Evolutionary conservation across 2,113 vertebrate genomes (phyloP).

Genomic region (Engystomops pustulosus): DNA sequence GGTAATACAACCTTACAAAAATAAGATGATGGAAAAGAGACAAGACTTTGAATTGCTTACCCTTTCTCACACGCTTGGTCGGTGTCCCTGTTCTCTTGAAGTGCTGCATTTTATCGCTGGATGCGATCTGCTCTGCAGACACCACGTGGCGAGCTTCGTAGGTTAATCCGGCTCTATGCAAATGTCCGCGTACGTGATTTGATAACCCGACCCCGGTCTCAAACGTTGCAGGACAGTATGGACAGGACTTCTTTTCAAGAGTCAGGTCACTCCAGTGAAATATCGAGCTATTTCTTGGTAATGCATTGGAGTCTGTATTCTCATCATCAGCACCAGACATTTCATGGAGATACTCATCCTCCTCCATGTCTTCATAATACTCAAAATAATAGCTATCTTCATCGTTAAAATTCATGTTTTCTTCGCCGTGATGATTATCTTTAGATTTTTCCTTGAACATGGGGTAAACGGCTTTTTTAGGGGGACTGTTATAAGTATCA

Average conservation of each 20-base stretch:
- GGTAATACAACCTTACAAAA: too few relatives aligned
- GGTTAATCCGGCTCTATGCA: constrained; percentile 89
- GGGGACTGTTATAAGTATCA: constrained; percentile 76
- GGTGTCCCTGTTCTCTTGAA: constrained; percentile 84
- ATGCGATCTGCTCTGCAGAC: constrained; percentile 90
- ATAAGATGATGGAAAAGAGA: not conserved
- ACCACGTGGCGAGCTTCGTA: constrained; percentile 93
- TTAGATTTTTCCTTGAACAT: constrained; percentile 81
- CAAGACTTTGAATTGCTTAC: constrained; percentile 68
- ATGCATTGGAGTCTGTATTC: constrained; percentile 73
- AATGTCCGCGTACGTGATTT: constrained; percentile 92
- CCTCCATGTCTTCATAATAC: constrained; percentile 81
- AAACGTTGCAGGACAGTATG: constrained; percentile 91
- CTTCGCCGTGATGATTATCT: constrained; percentile 73
- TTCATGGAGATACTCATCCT: constrained; percentile 76
- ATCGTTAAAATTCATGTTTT: constrained; percentile 76
- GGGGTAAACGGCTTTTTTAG: constrained; percentile 77
- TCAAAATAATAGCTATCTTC: constrained; percentile 85
- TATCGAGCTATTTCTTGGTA: constrained; percentile 79
- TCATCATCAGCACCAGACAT: constrained; percentile 79
- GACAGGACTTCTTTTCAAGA: constrained; percentile 86
- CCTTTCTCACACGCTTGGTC: constrained; percentile 85
- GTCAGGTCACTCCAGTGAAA: constrained; percentile 83
- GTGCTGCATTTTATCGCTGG: constrained; percentile 86
- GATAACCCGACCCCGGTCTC: constrained; percentile 92